Base-by-base conservation (phyloP, 2,113 vertebrate species). In the Oophaga pumilio region DNA sequence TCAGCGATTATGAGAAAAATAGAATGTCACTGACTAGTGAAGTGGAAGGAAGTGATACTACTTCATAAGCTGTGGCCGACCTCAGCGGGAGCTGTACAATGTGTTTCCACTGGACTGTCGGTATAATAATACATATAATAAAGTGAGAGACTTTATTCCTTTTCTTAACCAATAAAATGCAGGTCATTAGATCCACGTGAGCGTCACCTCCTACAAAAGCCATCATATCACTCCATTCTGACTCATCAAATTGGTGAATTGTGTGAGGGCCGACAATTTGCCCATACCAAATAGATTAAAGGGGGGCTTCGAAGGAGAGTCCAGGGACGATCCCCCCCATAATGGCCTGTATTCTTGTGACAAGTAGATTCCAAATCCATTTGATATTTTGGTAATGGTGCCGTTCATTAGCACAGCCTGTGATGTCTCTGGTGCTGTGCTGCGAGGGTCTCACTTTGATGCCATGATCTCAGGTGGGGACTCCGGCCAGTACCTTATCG, bases 21-120 rank as follows among this genome's bases (percentile, higher is more conserved):
- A 66, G n/a, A 83, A 52, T 22, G 15, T 49, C 81, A 52, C 43
- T 49, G 43, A 68, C n/a, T 22, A 26, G 49, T 83, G 22, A 53
- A 83, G 64, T 68, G 81, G 62, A 83, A 83, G 81, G 81, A 69
- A 83, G 81, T 24, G 64, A 83, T 83, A 83, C 62, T n/a, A 53
- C 62, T 83, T 69, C 62, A 83, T 52, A 83, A 68, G 50, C 14
- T 49, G 43, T 13, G 60, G 28, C 33, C 62, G 43, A 49, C 80
- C 59, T 82, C 80, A 82, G 62, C 60, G 18, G 50, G 5, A 82
- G 66, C 33, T 66, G 66, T 66, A 20, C 17, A 8, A 43, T 17
- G 6, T 62, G 52, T 15, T 80, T 24, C 62, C 5, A 66, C 20
- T 22, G 60, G 60, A 17, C 10, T 24, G 13, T 24, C 43, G 12